A percentile compares a stretch with the other conserved stretches of the same genome.
These are phyloP conservation scores for Calameuta filiformis DNA, from an alignment of 2,888 invertebrate genomes.

Conservation along the genomic window DNA sequence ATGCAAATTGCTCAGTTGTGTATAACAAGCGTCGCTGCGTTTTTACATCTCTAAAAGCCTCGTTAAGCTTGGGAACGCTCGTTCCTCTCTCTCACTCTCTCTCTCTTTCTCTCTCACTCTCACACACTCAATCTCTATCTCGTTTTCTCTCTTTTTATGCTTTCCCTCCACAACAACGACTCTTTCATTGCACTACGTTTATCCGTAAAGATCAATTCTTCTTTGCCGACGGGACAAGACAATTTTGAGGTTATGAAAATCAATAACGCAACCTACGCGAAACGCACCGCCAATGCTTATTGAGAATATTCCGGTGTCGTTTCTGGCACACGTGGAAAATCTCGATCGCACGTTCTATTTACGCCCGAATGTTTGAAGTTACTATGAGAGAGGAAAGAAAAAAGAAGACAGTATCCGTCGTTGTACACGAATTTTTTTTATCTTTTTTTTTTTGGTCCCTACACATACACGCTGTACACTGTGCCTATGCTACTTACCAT, in stretches of 20 bases:
- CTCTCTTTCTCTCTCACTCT: background rate
- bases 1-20: constrained; percentile 6
- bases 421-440: background rate
- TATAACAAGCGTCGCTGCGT: constrained; percentile 1
- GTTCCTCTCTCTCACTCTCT: background rate
- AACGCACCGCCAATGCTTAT: background rate
- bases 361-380: background rate
- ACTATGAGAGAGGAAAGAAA: background rate
- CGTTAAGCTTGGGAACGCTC: background rate
- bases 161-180: background rate
- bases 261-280: background rate
- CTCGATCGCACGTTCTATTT: background rate
- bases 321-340: background rate
- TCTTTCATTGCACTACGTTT: background rate
- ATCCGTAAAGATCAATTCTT: background rate
- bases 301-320: background rate
- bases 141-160: background rate
- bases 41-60: constrained; percentile 7
- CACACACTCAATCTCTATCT: background rate
- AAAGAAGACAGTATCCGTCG: background rate
- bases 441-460: background rate
- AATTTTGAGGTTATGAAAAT: background rate
- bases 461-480: background rate
- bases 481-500: background rate
- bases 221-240: no score